Base-by-base conservation (phyloP, 2,797 vertebrate genomes). In the Aeoliscus strigatus region DNA sequence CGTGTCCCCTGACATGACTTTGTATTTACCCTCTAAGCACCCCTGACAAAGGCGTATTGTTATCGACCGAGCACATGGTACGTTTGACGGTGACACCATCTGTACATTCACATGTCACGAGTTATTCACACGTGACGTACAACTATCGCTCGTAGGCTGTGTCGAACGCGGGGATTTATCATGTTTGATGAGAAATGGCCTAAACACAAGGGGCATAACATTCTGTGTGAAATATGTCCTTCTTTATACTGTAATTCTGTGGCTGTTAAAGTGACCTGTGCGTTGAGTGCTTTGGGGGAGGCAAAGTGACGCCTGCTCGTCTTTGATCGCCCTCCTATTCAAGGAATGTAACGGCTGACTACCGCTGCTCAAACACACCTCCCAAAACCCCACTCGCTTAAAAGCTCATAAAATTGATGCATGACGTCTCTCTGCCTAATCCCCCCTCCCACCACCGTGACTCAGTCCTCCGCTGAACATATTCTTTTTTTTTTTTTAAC, bases 321-420 rank as follows among this genome's bases (percentile, higher is more conserved):
- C 71, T 83, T 84, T 84, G 79, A 83, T 80, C 81, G 34, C 62
- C 72, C 67, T 54, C 6, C 24, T 6, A 9, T 14, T 46, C 2
- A 3, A 61, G 63, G 68, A 83, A 75, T 51, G 37, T 42, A 30
- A 34, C 15, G 28, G 37, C 36, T 62, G 60, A 32, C 51, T 68
- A 51, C 60, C 31, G 27, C 56, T 70, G 13, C 43, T 74, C 67
- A 80, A 83, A 75, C 64, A 78, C 24, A 2, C 28, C 31, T 14
- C 30, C 16, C 30, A 41, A 35, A 55, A 67, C 50, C 3, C 15
- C 59, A 77, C 61, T 68, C 41, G 57, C 60, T 14, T 15, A 57
- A 30, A 15, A 24, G 39, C 73, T 76, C 41, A 26, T 83, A 78
- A 80, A 76, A 35, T 14, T 9, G 36, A 60, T 24, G 30, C 27